phyloP scores from a whole-genome alignment of 2,888 invertebrate genomes.

The Ferrisia virgata region DNA sequence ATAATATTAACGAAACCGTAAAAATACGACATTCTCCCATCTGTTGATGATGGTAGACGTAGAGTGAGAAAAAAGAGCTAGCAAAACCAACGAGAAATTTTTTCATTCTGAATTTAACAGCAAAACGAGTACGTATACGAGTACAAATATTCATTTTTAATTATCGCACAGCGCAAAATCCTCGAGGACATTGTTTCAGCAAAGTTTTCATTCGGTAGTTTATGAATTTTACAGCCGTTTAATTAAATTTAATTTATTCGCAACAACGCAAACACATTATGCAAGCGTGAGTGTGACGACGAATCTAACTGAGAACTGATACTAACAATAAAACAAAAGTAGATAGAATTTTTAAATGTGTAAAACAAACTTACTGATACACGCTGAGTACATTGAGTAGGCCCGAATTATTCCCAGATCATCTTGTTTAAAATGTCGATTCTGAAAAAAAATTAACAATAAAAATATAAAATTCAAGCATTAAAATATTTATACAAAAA shows the following conservation, averaged over 20 bases:
- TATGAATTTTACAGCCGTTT: not conserved
- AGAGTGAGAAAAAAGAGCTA: not conserved
- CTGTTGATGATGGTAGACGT: not conserved
- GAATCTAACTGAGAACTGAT: not conserved
- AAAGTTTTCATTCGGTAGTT: not conserved
- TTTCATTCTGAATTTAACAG: not conserved
- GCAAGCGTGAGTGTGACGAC: too few relatives aligned
- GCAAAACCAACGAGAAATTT: not conserved
- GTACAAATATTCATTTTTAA: not conserved
- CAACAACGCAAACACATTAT: not conserved
- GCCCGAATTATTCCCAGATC: not conserved
- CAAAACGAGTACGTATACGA: not conserved
- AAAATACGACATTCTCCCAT: not conserved
- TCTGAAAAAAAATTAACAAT: not conserved
- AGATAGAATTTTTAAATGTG: not conserved
- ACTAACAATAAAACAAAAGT: not conserved
- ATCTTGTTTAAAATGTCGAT: not conserved
- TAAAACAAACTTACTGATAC: not conserved
- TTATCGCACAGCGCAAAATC: not conserved
- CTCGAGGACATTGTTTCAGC: not conserved
- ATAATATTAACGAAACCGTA: not conserved
- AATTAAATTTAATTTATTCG: not conserved
- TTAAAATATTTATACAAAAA: not conserved
- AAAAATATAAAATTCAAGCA: not conserved
- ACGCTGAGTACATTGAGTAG: constrained; percentile 15